Evolutionary conservation across 1,140 invertebrate genomes (phyloP).

Genomic region (Euborellia annulipes): DNA sequence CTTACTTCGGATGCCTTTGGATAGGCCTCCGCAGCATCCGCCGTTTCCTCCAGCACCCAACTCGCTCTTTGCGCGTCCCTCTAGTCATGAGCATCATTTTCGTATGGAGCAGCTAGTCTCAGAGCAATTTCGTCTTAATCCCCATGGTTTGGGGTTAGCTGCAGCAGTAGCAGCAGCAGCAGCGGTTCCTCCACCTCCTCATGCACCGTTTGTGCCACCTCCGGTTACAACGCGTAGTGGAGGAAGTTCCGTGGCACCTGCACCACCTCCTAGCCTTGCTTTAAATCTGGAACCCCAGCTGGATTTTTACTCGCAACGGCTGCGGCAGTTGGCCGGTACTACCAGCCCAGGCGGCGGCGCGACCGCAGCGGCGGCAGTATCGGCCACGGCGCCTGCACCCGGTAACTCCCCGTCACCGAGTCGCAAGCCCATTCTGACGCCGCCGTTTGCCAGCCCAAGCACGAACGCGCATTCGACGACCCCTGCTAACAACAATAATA

Average conservation of each 20-base stretch:
- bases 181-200: slow-evolving; percentile 28
- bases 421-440: slow-evolving; percentile 51
- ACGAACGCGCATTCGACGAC: slow-evolving; percentile 16
- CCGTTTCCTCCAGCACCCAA: slow-evolving; percentile 28
- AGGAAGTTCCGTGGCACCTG: slow-evolving; percentile 24
- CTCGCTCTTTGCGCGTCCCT: slow-evolving; percentile 47
- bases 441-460: slow-evolving; percentile 52
- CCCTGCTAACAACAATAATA: slow-evolving; percentile 35
- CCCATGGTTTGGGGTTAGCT: slow-evolving; percentile 44
- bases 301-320: slow-evolving; percentile 97
- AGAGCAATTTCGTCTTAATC: slow-evolving; percentile 52
- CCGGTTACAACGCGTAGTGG: slow-evolving; percentile 18
- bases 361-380: slow-evolving; percentile 53
- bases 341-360: slow-evolving; percentile 76
- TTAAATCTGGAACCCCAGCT: slow-evolving; percentile 66
- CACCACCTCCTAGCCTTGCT: slow-evolving; percentile 38
- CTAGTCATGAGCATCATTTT: slow-evolving; percentile 55
- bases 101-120: slow-evolving; percentile 66
- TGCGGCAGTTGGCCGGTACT: slow-evolving; percentile 88
- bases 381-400: slow-evolving; percentile 60
- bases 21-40: slow-evolving; percentile 16
- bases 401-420: slow-evolving; percentile 50
- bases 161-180: slow-evolving; percentile 47
- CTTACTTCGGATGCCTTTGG: slow-evolving; percentile 44
- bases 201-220: slow-evolving; percentile 27